phyloP scores from a whole-genome alignment of 2,797 vertebrate genomes.

The Bryconaethiops microstoma region DNA sequence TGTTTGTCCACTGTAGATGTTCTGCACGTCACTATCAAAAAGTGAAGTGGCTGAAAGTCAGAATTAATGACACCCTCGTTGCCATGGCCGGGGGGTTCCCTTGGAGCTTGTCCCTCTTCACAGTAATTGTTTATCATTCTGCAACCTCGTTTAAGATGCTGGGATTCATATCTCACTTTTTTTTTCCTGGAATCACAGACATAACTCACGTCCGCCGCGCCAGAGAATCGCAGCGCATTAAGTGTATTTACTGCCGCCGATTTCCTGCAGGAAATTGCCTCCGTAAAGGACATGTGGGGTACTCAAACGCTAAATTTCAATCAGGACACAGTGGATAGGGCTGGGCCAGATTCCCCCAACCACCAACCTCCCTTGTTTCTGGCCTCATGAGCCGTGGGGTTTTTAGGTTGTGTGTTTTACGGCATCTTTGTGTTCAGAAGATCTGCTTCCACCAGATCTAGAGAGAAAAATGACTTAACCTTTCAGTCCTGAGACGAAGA shows the following conservation, averaged over 20 bases:
- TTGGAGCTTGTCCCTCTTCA: slow-evolving; percentile 41
- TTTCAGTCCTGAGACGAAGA: too few relatives aligned
- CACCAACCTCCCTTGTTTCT: slow-evolving; percentile 32
- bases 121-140: slow-evolving; percentile 73
- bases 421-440: neutral
- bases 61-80: neutral
- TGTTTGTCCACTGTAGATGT: neutral
- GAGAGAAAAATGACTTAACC: slow-evolving; percentile 47
- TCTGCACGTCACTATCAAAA: neutral
- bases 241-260: slow-evolving; percentile 87
- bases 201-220: slow-evolving; percentile 82
- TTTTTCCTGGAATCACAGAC: slow-evolving; percentile 79
- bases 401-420: slow-evolving; percentile 33
- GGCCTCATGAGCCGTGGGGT: slow-evolving; percentile 25
- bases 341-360: slow-evolving; percentile 22
- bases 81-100: slow-evolving; percentile 14
- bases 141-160: slow-evolving; percentile 73
- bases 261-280: slow-evolving; percentile 81
- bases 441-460: slow-evolving; percentile 22
- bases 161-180: slow-evolving; percentile 78
- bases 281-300: slow-evolving; percentile 62
- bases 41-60: neutral
- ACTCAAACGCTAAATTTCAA: slow-evolving; percentile 71
- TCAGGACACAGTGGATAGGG: slow-evolving; percentile 56
- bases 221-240: slow-evolving; percentile 81